Base-by-base conservation (phyloP, 2,113 vertebrate species). In the Eulemur rufifrons region DNA sequence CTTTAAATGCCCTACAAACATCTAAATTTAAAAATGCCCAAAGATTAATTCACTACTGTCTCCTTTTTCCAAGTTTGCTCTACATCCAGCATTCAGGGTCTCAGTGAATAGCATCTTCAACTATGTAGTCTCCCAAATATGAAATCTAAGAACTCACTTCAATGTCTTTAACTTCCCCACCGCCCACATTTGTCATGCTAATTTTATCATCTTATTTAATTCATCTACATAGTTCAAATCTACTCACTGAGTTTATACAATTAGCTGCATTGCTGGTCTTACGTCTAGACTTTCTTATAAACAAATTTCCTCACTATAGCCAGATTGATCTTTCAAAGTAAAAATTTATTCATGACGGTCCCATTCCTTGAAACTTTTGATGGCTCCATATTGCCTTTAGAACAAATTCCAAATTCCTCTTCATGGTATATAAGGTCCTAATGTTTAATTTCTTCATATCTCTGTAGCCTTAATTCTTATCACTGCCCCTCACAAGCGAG, bases 1-100 rank as follows among this genome's bases (percentile, higher is more conserved):
- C 29, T 93, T 86, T 54, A 92, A 68, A 92, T 76, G 39, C 54
- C 27, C 32, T 81, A 64, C 27, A 92, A 95, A 82, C 29, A 77
- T 5, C 21, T 42, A 71, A 32, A 34, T 9, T 69, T 50, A n/a
- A 86, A 96, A 56, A 63, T 23, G 1, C 11, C 29, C 54, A 83
- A 83, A 42, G 34, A 9, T 91, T 32, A 91, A 54, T 71, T 84
- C 2, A 73, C 39, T 71, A 6, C 12, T 5, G 37, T 78, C 17
- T 68, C 29, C 12, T 54, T 80, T 82, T 74, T 86, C 37, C 29
- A 54, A 21, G 23, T 76, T 71, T 45, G 25, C 63, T 18, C 50
- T 59, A 77, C 8, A 50, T 1, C 23, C 3, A 77, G 6, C 2
- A 69, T 52, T 45, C 64, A 39, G 81, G 77, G 17, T 89, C 17